These are phyloP conservation scores for Apis laboriosa DNA, from an alignment of 1,140 invertebrate genomes.

Conservation along the genomic window DNA sequence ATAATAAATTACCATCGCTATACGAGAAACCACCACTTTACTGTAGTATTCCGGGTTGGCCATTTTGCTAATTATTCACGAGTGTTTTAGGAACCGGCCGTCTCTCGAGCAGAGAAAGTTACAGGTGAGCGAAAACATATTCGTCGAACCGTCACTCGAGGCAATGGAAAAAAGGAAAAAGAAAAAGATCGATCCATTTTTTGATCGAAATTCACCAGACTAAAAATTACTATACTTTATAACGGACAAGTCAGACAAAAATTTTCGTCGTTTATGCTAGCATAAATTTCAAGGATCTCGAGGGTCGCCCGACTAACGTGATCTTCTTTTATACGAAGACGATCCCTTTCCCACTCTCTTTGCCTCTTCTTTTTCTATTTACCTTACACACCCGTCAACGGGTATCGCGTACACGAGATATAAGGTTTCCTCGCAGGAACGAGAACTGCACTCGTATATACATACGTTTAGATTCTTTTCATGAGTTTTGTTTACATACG, in stretches of 20 bases:
- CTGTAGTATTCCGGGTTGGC: not conserved
- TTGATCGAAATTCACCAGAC: not conserved
- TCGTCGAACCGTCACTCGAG: not conserved
- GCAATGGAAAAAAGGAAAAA: too few species aligned
- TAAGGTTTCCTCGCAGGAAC: conserved; percentile 35
- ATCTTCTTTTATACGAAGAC: conserved; percentile 16
- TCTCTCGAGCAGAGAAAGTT: conserved; percentile 14
- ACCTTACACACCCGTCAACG: conserved; percentile 19
- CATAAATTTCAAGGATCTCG: conserved; percentile 7
- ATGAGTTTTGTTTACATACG: not conserved
- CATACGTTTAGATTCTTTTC: not conserved
- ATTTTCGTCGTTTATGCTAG: not conserved
- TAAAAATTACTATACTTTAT: not conserved
- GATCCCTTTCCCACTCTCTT: conserved; percentile 26
- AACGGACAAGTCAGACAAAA: not conserved
- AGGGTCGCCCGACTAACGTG: not conserved
- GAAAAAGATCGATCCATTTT: not conserved
- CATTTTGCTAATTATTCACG: conserved; percentile 8
- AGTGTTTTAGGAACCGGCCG: not conserved
- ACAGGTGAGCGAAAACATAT: not conserved
- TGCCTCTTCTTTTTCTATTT: conserved; percentile 13
- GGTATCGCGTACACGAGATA: conserved; percentile 27
- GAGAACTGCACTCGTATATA: not conserved
- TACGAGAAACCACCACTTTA: not conserved
- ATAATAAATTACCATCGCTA: not conserved